Conservation (phyloP, 2,797 vertebrate genomes). For the Oryzias sinensis region DNA sequence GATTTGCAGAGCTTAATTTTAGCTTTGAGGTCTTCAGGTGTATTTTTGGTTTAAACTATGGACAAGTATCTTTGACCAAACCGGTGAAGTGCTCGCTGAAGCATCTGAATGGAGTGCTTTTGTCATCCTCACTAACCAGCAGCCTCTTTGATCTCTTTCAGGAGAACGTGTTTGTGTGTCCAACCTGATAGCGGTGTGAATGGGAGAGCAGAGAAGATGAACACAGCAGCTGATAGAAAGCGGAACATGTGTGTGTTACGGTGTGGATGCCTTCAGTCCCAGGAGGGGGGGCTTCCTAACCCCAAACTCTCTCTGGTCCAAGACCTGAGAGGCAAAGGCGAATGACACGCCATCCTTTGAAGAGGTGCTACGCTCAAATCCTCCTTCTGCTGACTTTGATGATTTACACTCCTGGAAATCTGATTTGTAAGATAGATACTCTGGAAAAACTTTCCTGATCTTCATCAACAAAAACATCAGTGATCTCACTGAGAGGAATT, state of each 20-base stretch:
- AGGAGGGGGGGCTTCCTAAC: slow-evolving; percentile 75
- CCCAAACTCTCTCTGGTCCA: slow-evolving; percentile 51
- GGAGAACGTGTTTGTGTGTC: slow-evolving; percentile 35
- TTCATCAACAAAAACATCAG: background rate
- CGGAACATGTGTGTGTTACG: slow-evolving; percentile 75
- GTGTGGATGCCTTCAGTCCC: slow-evolving; percentile 79
- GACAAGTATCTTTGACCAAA: too few relatives aligned
- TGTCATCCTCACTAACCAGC: slow-evolving; percentile 64
- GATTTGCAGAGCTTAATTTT: too few relatives aligned
- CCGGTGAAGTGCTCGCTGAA: too few relatives aligned
- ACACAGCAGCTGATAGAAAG: slow-evolving; percentile 76
- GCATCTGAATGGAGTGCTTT: slow-evolving; percentile 16
- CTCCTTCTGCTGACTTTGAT: background rate
- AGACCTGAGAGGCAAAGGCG: slow-evolving; percentile 68
- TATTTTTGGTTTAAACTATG: background rate
- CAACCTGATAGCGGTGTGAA: slow-evolving; percentile 74
- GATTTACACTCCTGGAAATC: slow-evolving; percentile 30
- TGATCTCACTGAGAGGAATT: background rate
- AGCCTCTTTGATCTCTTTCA: slow-evolving; percentile 77
- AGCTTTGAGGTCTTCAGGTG: too few relatives aligned
- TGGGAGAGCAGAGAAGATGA: slow-evolving; percentile 69
- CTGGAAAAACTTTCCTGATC: background rate
- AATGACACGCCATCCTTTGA: slow-evolving; percentile 77
- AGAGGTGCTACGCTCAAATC: slow-evolving; percentile 67
- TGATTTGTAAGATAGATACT: slow-evolving; percentile 1